A percentile compares a stretch with the other conserved stretches of the same genome.
phyloP scores from a whole-genome alignment of 1,140 invertebrate genomes.

The Cydia pomonella region DNA sequence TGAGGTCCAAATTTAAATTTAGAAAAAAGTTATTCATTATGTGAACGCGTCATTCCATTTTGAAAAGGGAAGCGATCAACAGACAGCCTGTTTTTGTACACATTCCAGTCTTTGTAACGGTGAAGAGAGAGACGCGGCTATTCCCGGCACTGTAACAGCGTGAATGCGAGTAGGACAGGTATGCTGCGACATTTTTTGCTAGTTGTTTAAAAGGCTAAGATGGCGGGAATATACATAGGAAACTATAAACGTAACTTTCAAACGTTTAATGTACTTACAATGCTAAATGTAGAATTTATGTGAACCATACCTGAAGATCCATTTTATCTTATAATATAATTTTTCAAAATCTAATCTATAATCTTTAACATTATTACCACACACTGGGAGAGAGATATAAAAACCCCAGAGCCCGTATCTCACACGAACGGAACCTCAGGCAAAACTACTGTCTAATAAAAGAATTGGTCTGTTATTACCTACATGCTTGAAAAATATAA shows the following conservation, averaged over 20 bases:
- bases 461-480: neutral
- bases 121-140: conserved; percentile 46
- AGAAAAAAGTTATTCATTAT: conserved; percentile 32
- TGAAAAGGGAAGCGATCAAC: conserved; percentile 56
- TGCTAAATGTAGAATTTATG: neutral
- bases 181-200: conserved; percentile 52
- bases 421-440: too few species aligned
- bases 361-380: too few species aligned
- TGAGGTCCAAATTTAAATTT: conserved; percentile 18
- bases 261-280: neutral
- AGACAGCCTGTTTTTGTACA: conserved; percentile 56
- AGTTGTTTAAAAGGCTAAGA: conserved; percentile 44
- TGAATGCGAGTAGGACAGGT: conserved; percentile 46
- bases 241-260: conserved; percentile 7
- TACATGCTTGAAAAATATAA: conserved; percentile 6
- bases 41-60: conserved; percentile 38
- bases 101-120: conserved; percentile 68
- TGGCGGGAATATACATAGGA: conserved; percentile 1
- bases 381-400: too few species aligned
- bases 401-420: too few species aligned
- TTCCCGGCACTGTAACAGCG: neutral
- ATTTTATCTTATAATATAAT: too few species aligned
- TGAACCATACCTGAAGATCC: neutral
- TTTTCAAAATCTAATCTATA: too few species aligned
- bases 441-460: too few species aligned